Evolutionary conservation across 2,888 invertebrate genomes (phyloP).

Genomic region (Xestia ashworthii): DNA sequence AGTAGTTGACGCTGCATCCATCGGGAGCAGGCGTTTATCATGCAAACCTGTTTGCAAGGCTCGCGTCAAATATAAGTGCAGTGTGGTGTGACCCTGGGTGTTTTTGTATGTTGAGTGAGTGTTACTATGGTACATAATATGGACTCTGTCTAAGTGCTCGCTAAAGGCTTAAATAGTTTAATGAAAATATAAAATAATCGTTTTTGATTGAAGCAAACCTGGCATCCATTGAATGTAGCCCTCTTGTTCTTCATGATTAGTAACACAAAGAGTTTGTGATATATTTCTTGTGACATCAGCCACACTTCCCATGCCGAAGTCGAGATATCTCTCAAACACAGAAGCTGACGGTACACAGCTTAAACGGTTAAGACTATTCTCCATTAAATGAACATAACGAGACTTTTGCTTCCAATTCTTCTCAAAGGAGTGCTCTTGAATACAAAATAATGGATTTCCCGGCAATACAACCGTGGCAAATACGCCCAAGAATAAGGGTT

Average conservation of each 20-base stretch:
- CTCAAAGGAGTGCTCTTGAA: conserved; percentile 80
- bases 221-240: conserved; percentile 86
- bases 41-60: conserved; percentile 5
- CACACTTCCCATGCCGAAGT: conserved; percentile 84
- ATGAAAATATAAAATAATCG: conserved; percentile 1
- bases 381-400: conserved; percentile 82
- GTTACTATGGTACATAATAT: not conserved
- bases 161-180: conserved; percentile 3
- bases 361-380: conserved; percentile 84
- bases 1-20: conserved; percentile 23
- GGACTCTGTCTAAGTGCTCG: not conserved
- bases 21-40: conserved; percentile 28
- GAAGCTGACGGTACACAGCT: conserved; percentile 83
- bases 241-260: conserved; percentile 84
- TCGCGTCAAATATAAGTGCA: not conserved
- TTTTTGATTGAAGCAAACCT: conserved; percentile 71
- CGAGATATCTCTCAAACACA: conserved; percentile 83
- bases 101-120: conserved; percentile 8
- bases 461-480: conserved; percentile 80
- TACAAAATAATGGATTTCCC: conserved; percentile 78
- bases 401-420: conserved; percentile 78
- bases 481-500: conserved; percentile 81
- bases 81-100: not conserved
- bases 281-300: conserved; percentile 82
- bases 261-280: conserved; percentile 85